phyloP scores from a whole-genome alignment of 2,888 invertebrate species.

The Capitulum mitella region DNA sequence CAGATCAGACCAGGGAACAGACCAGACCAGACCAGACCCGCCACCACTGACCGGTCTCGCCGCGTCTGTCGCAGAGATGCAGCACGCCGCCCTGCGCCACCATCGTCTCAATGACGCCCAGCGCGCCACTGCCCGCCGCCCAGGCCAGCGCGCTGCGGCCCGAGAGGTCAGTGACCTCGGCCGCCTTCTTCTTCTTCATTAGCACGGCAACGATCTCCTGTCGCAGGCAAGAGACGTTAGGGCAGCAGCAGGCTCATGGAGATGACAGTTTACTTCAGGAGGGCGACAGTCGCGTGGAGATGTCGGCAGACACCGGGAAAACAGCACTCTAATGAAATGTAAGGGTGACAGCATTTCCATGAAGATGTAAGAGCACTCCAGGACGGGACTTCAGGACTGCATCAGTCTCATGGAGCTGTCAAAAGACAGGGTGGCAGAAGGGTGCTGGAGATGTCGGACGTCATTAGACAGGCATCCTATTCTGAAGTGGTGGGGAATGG shows the following conservation, averaged over 20 bases:
- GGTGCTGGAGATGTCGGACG: too few relatives aligned
- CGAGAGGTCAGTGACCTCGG: neutral
- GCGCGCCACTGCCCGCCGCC: conserved; percentile 8
- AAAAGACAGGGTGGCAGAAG: too few relatives aligned
- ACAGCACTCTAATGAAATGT: too few relatives aligned
- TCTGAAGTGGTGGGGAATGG: too few relatives aligned
- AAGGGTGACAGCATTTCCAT: too few relatives aligned
- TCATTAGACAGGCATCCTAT: too few relatives aligned
- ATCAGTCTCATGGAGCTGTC: too few relatives aligned
- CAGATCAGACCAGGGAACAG: too few relatives aligned
- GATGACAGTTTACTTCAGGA: neutral
- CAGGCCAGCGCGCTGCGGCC: neutral
- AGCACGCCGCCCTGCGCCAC: conserved; percentile 3
- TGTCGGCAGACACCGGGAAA: too few relatives aligned
- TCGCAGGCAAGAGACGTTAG: neutral
- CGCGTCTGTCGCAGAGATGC: neutral
- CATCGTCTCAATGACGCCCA: neutral
- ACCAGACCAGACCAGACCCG: too few relatives aligned
- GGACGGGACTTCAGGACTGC: neutral
- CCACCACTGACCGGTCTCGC: neutral
- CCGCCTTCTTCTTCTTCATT: neutral
- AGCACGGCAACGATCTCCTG: neutral
- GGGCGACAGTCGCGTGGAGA: neutral
- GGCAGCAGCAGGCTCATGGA: neutral
- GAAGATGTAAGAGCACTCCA: neutral